Evolutionary conservation across 1,140 invertebrate genomes (phyloP), one percentile per base, ranked within the genome.

Genomic region (Lordiphosa mommai): DNA sequence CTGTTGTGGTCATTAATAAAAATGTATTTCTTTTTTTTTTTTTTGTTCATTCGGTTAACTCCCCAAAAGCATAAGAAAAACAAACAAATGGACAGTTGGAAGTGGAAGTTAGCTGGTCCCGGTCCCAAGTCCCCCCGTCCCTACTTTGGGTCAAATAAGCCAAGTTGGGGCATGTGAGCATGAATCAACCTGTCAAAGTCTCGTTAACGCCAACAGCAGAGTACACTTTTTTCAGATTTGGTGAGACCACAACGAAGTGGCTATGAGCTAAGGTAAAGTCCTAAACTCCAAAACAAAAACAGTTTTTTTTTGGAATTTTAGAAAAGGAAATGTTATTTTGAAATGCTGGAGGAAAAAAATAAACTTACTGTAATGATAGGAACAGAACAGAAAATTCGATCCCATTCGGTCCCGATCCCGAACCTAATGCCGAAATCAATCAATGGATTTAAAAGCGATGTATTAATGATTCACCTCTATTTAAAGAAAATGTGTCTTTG

Each of bases 121-220:
- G 58, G 60, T 57, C 58, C 63, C 55, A 64, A 76, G 68, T 53
- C 46, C 46, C 36, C 56, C 56, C 58, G 67, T 66, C 74, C 66
- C 50, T 80, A 66, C 76, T 74, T 71, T 80, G 58, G 76, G 76
- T 80, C 76, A 80, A 82, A 80, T 76, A 82, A 84, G 77, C 77
- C 74, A 79, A 79, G 74, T 79, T 74, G 80, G 74, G 66, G 73
- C 20, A 79, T 72, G 77, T 84, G 79, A 85, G 79, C 72, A 88
- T 88, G 86, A 88, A 88, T 88, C 86, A 88, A 88, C 76, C 86
- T 88, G 86, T 88, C 86, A 88, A 88, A 88, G 86, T 73, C 86
- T 88, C 86, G 86, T 88, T 88, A 88, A 74, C 86, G 86, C 86
- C 86, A 87, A 88, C 86, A 87, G 86, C 86, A 86, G 49, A 65